Conservation (phyloP, 2,797 vertebrate genomes). For the Gadopsis marmoratus region DNA sequence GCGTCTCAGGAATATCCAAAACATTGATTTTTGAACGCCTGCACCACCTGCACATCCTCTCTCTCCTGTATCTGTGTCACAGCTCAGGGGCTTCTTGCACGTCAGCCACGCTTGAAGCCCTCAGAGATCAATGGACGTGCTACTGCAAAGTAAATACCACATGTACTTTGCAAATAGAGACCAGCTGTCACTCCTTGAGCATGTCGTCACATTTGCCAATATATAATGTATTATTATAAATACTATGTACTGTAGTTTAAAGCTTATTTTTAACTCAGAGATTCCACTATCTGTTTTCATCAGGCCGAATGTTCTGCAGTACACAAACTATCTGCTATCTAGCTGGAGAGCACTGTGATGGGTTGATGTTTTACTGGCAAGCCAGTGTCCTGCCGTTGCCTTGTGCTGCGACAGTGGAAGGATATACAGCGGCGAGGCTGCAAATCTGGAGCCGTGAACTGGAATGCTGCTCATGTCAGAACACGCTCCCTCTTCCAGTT, state of each 20-base stretch:
- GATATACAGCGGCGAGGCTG: conserved; percentile 64
- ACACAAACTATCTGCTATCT: not conserved
- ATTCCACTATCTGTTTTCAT: conserved; percentile 16
- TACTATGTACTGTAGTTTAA: not conserved
- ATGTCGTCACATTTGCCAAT: conserved; percentile 57
- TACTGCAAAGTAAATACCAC: conserved; percentile 75
- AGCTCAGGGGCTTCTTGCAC: conserved; percentile 80
- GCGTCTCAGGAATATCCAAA: conserved; percentile 87
- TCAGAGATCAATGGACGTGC: conserved; percentile 88
- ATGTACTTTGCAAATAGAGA: conserved; percentile 40
- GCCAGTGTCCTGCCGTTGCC: conserved; percentile 15
- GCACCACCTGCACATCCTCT: no score
- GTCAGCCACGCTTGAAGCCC: conserved; percentile 85
- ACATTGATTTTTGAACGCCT: conserved; percentile 88
- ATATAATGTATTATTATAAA: no score
- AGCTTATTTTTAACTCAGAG: not conserved
- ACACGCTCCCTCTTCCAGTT: conserved; percentile 81
- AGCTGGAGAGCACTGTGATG: not conserved
- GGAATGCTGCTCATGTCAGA: conserved; percentile 86
- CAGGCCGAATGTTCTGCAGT: not conserved
- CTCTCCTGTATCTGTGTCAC: conserved; percentile 72
- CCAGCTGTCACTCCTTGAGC: conserved; percentile 52
- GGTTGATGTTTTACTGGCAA: conserved; percentile 1
- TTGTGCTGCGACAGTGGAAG: conserved; percentile 53
- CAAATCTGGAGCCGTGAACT: conserved; percentile 81